Percentiles rank a stretch among this genome's conserved stretches.
Evolutionary conservation across 2,113 vertebrate species (phyloP).

Genomic region (Pongo pygmaeus): DNA sequence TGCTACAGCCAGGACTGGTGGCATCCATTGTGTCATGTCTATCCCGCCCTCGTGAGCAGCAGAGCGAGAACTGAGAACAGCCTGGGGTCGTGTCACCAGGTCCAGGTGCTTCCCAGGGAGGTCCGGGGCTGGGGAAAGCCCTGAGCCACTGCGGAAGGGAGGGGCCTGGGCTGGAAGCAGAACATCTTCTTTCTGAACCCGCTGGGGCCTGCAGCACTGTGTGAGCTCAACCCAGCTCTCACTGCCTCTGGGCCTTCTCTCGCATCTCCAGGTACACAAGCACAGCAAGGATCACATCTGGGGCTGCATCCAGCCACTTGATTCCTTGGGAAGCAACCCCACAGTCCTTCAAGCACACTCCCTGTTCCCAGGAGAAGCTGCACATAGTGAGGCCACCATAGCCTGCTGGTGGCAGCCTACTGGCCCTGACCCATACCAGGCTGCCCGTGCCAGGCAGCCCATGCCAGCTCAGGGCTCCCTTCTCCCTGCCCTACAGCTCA

Average conservation of each 20-base stretch:
- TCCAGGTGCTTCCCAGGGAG: background rate
- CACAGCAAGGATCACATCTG: background rate
- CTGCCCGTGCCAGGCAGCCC: background rate
- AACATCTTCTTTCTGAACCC: background rate
- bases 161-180: background rate
- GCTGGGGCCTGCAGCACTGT: background rate
- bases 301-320: background rate
- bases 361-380: background rate
- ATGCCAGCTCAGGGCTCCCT: background rate
- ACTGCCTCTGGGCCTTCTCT: background rate
- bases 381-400: fast-evolving
- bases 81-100: background rate
- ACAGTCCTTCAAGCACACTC: background rate
- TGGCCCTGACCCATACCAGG: background rate
- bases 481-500: background rate
- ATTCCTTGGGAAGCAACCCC: background rate
- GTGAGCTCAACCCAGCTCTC: background rate
- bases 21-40: background rate
- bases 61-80: background rate
- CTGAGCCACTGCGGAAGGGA: background rate
- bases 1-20: background rate
- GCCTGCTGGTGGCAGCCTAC: background rate
- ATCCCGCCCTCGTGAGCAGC: background rate
- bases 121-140: too few species aligned
- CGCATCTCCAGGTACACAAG: background rate